phyloP scores from a whole-genome alignment of 2,888 invertebrate species.

The Caenorhabditis zanzibari region DNA sequence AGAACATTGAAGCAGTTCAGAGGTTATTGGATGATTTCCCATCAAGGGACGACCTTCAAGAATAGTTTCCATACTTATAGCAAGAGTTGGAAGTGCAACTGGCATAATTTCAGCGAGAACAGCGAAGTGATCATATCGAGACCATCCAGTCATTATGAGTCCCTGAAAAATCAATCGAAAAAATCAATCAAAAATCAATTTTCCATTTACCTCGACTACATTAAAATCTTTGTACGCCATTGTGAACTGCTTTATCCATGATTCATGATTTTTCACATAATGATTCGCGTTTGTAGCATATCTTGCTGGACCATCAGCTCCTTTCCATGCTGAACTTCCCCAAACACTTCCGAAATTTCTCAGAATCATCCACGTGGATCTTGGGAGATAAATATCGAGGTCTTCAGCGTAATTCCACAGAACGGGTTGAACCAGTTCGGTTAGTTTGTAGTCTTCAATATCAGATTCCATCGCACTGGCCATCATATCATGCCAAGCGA shows the following conservation, averaged over 20 bases:
- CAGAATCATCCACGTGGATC: constrained; percentile 86
- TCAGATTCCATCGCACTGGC: constrained; percentile 75
- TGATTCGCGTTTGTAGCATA: constrained; percentile 84
- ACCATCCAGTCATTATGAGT: constrained; percentile 85
- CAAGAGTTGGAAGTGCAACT: constrained; percentile 84
- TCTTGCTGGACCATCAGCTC: constrained; percentile 85
- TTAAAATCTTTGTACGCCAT: constrained; percentile 80
- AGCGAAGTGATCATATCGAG: constrained; percentile 85
- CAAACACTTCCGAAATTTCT: constrained; percentile 88
- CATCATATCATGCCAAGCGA: constrained; percentile 84
- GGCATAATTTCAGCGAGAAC: constrained; percentile 85
- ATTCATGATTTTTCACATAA: constrained; percentile 85
- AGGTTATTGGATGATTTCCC: constrained; percentile 71
- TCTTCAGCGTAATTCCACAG: constrained; percentile 83
- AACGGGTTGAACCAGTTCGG: constrained; percentile 79
- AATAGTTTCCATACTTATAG: constrained; percentile 81
- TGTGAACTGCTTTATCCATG: constrained; percentile 84
- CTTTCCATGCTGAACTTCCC: constrained; percentile 90
- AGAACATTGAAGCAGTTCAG: constrained; percentile 75
- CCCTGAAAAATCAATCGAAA: too few species aligned
- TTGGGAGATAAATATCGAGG: constrained; percentile 80
- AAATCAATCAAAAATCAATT: too few species aligned
- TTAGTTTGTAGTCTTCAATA: constrained; percentile 73
- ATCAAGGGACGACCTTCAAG: constrained; percentile 63
- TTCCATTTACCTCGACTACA: constrained; percentile 71